These are phyloP conservation scores for Pluvianellus socialis DNA, from an alignment of 2,113 vertebrate genomes.

Conservation along the genomic window DNA sequence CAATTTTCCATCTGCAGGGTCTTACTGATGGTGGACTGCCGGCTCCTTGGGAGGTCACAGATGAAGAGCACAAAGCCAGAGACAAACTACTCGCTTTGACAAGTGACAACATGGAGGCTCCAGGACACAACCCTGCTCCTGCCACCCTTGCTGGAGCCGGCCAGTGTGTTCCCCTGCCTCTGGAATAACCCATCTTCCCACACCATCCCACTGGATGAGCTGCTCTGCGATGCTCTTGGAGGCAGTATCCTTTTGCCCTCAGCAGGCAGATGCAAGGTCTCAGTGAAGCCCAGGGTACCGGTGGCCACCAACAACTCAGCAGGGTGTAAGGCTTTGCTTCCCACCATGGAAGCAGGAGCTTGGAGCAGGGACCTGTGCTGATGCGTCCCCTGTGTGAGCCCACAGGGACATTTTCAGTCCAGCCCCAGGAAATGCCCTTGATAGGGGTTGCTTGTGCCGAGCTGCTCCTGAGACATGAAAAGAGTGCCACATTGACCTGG, in stretches of 20 bases:
- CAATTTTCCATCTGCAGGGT: not conserved
- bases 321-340: not conserved
- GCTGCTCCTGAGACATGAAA: not conserved
- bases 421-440: not conserved
- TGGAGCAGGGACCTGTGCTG: not conserved
- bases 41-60: not conserved
- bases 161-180: not conserved
- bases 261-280: not conserved
- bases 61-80: not conserved
- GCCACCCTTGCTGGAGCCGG: not conserved
- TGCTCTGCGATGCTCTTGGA: not conserved
- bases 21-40: fast-evolving
- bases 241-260: not conserved
- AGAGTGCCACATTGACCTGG: not conserved
- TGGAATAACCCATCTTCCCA: not conserved
- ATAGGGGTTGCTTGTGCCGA: not conserved
- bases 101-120: not conserved
- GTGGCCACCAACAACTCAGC: not conserved
- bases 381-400: not conserved
- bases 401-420: not conserved
- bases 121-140: not conserved
- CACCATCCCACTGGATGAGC: not conserved
- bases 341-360: no score
- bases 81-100: fast-evolving
- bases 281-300: not conserved